phyloP scores from a whole-genome alignment of 92 coral and sea anemone species.

The Scolanthus callimorphus region DNA sequence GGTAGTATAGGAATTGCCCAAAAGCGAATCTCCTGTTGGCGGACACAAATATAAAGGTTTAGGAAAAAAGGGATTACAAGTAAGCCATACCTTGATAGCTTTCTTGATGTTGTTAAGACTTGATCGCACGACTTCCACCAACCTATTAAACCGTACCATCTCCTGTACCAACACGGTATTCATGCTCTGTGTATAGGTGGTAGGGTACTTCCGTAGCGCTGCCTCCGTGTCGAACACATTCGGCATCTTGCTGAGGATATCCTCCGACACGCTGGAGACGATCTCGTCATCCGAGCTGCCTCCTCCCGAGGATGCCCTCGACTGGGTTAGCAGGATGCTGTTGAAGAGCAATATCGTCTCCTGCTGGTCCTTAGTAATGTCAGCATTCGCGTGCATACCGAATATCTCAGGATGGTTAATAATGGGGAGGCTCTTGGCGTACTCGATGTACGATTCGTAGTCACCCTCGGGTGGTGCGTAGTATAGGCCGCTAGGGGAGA shows the following conservation, averaged over 20 bases:
- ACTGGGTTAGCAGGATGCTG: conserved; percentile 91
- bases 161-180: conserved; percentile 97
- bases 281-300: conserved; percentile 96
- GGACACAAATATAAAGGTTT: too few species aligned
- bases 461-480: conserved; percentile 89
- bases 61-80: conserved; percentile 98
- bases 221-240: conserved; percentile 91
- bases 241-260: conserved; percentile 88
- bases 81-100: conserved; percentile 98
- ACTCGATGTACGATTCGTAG: conserved; percentile 89
- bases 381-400: conserved; percentile 99
- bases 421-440: conserved; percentile 81
- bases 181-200: conserved; percentile 99
- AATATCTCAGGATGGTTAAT: conserved; percentile 94
- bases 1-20: too few species aligned
- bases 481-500: conserved; percentile 94
- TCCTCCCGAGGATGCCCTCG: conserved; percentile 93
- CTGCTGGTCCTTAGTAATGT: conserved; percentile 95
- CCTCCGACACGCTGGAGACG: conserved; percentile 85
- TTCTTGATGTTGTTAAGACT: conserved; percentile 93
- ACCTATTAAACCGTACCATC: conserved; percentile 96
- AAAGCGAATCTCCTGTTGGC: too few species aligned
- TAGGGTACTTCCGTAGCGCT: conserved; percentile 88
- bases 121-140: conserved; percentile 89
- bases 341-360: conserved; percentile 78